Conservation (phyloP, 2,113 vertebrate species). For the Odobenus rosmarus region DNA sequence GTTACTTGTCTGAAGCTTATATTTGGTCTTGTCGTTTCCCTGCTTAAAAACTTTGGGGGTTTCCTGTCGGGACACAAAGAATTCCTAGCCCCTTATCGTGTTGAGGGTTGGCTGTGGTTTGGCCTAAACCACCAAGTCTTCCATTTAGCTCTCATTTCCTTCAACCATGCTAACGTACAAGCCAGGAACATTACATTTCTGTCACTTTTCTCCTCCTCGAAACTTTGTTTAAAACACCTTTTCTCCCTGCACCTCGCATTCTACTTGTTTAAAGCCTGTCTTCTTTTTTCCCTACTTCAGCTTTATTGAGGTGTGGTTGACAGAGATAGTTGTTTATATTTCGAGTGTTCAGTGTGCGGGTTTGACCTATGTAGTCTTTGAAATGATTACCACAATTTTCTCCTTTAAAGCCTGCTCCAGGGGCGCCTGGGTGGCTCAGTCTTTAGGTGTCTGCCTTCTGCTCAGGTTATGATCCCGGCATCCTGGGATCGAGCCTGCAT, state of each 20-base stretch:
- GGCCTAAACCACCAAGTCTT: background rate
- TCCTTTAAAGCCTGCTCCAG: background rate
- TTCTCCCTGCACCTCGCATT: background rate
- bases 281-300: background rate
- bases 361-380: background rate
- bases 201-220: background rate
- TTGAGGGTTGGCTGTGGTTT: background rate
- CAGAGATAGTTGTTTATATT: conserved; percentile 11
- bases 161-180: background rate
- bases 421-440: too few relatives aligned
- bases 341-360: background rate
- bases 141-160: background rate
- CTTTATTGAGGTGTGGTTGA: background rate
- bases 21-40: conserved; percentile 9
- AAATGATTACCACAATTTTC: background rate
- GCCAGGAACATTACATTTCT: background rate
- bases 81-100: background rate
- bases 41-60: background rate
- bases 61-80: background rate
- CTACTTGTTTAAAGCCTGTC: background rate
- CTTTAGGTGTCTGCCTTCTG: too few relatives aligned
- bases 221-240: background rate
- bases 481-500: too few relatives aligned
- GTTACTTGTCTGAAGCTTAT: conserved; percentile 1
- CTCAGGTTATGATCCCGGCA: too few relatives aligned